A percentile compares a stretch with the other conserved stretches of the same genome.
These are phyloP conservation scores for Athripsodes cinereus DNA, from an alignment of 2,888 invertebrate genomes.

Conservation along the genomic window DNA sequence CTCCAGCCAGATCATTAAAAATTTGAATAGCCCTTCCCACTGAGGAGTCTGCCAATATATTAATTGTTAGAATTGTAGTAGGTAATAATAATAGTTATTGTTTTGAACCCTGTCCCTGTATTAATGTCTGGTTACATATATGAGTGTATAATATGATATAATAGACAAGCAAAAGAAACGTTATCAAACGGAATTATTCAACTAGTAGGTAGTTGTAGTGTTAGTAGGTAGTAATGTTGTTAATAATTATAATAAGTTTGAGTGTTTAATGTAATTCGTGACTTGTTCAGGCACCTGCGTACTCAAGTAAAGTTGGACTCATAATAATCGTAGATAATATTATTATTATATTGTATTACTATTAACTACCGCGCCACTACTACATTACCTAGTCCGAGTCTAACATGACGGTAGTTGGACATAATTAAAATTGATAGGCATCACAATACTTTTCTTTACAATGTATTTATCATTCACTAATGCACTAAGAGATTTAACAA, in stretches of 20 bases:
- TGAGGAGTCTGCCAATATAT: too few species aligned
- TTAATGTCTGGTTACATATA: too few species aligned
- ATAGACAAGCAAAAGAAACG: conserved; percentile 19
- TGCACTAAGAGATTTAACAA: neutral
- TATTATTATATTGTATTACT: too few species aligned
- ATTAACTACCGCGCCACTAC: too few species aligned
- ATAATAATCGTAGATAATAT: too few species aligned
- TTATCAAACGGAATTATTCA: conserved; percentile 21
- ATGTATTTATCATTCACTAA: neutral
- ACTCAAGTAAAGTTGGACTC: neutral
- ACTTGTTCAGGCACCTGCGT: conserved; percentile 23
- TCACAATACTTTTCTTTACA: neutral
- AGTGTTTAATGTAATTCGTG: conserved; percentile 26
- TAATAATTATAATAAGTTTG: conserved; percentile 24
- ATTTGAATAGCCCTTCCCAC: too few species aligned
- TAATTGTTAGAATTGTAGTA: too few species aligned
- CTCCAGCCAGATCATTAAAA: too few species aligned
- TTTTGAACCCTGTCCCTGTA: too few species aligned
- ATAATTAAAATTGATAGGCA: conserved; percentile 2
- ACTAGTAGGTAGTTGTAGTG: neutral
- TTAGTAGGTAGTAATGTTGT: conserved; percentile 3
- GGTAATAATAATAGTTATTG: too few species aligned
- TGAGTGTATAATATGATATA: neutral
- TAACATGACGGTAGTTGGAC: neutral
- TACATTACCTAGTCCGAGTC: too few species aligned